Evolutionary conservation across 2,797 vertebrate genomes (phyloP).

Genomic region (Catostomus latipinnis): DNA sequence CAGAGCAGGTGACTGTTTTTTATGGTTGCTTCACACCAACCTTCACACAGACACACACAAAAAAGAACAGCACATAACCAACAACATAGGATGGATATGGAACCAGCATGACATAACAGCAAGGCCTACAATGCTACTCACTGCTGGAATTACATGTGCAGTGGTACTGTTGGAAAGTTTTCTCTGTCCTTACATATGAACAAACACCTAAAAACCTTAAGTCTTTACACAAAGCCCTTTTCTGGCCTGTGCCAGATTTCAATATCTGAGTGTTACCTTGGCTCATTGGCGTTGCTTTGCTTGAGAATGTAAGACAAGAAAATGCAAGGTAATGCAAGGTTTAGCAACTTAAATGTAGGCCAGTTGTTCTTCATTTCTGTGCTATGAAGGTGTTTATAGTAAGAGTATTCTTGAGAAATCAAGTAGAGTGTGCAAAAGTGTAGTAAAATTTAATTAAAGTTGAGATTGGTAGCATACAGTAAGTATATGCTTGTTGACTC

Average conservation of each 20-base stretch:
- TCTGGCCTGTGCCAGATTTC: not conserved
- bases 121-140: not conserved
- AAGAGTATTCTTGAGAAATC: constrained; percentile 2
- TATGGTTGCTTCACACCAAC: constrained; percentile 4
- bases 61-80: not conserved
- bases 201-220: not conserved
- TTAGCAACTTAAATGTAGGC: not conserved
- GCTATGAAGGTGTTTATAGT: not conserved
- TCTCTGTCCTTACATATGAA: not conserved
- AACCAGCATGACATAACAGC: not conserved
- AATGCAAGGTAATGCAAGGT: not conserved
- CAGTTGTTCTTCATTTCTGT: not conserved
- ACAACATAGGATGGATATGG: not conserved
- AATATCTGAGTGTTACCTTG: not conserved
- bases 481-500: constrained; percentile 24
- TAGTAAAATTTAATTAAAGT: constrained; percentile 34
- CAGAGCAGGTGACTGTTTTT: constrained; percentile 20
- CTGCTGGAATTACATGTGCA: not conserved
- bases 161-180: constrained; percentile 10
- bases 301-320: not conserved
- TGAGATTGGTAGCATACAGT: constrained; percentile 6
- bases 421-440: constrained; percentile 8
- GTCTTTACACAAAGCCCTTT: not conserved
- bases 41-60: not conserved
- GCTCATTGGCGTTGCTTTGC: not conserved